Conservation (phyloP, 2,113 vertebrate genomes). For the Prionailurus viverrinus region DNA sequence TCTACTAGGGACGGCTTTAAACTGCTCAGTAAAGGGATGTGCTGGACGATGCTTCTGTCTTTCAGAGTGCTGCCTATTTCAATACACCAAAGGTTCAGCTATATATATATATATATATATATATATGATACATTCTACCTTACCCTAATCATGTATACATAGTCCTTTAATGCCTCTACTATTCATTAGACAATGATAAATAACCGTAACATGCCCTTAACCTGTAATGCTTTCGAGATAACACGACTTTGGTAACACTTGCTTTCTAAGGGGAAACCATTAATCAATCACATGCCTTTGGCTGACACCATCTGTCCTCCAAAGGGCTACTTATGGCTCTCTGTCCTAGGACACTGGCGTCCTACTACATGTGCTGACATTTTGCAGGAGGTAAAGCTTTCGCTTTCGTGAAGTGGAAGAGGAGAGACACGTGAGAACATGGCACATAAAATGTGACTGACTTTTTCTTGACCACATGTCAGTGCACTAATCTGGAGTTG, state of each 20-base stretch:
- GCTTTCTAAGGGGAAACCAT: constrained; percentile 84
- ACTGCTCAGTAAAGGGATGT: constrained; percentile 43
- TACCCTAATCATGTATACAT: constrained; percentile 82
- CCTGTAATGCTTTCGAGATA: constrained; percentile 79
- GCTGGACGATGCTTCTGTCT: constrained; percentile 71
- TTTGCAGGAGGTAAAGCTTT: constrained; percentile 84
- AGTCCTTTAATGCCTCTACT: constrained; percentile 81
- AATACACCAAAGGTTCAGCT: constrained; percentile 75
- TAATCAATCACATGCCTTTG: constrained; percentile 87
- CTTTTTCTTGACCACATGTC: constrained; percentile 64
- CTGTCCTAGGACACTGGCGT: constrained; percentile 85
- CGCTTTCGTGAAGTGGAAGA: constrained; percentile 82
- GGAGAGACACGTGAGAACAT: constrained; percentile 80
- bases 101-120: constrained; percentile 28
- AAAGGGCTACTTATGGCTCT: constrained; percentile 87
- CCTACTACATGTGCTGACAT: constrained; percentile 82
- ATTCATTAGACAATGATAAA: constrained; percentile 82
- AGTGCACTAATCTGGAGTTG: constrained; percentile 81
- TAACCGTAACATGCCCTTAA: constrained; percentile 84
- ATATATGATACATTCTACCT: constrained; percentile 81
- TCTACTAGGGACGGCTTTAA: not conserved
- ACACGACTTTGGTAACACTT: constrained; percentile 90
- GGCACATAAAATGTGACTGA: constrained; percentile 81
- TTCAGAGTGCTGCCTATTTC: constrained; percentile 77
- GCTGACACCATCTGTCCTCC: constrained; percentile 86